Conservation (phyloP, 2,113 vertebrate genomes). For the Apeltes quadracus region DNA sequence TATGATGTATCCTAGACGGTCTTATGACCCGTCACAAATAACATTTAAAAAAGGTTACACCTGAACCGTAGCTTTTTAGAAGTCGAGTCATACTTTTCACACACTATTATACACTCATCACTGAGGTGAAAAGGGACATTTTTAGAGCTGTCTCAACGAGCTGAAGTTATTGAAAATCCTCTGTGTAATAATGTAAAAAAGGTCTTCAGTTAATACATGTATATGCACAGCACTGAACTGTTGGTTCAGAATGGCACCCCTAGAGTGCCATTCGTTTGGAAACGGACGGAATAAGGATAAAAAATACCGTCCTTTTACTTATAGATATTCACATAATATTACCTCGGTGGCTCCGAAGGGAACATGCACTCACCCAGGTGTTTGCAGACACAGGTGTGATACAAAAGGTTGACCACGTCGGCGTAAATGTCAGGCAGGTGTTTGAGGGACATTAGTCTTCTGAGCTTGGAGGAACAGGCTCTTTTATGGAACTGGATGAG, state of each 20-base stretch:
- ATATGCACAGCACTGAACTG: background rate
- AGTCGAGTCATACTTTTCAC: background rate
- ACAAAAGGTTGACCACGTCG: constrained; percentile 85
- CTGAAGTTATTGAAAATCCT: background rate
- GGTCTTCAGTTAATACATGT: background rate
- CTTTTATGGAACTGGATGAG: constrained; percentile 87
- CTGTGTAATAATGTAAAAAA: background rate
- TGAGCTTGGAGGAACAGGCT: constrained; percentile 88
- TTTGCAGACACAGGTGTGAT: constrained; percentile 84
- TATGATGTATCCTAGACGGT: no score
- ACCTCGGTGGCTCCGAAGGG: background rate
- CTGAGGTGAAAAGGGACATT: background rate
- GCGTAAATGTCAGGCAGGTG: constrained; percentile 85
- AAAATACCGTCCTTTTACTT: background rate
- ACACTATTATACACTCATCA: constrained; percentile 4
- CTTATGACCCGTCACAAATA: no score
- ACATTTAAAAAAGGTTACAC: no score
- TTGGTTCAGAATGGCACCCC: no score
- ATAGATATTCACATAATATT: background rate
- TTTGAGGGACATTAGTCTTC: constrained; percentile 91
- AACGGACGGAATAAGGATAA: background rate
- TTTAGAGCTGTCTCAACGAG: background rate
- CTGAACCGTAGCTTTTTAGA: background rate
- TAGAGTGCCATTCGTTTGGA: background rate
- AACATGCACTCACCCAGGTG: constrained; percentile 85